These are phyloP conservation scores for Pedionomus torquatus DNA, from an alignment of 2,113 vertebrate species.

Conservation along the genomic window DNA sequence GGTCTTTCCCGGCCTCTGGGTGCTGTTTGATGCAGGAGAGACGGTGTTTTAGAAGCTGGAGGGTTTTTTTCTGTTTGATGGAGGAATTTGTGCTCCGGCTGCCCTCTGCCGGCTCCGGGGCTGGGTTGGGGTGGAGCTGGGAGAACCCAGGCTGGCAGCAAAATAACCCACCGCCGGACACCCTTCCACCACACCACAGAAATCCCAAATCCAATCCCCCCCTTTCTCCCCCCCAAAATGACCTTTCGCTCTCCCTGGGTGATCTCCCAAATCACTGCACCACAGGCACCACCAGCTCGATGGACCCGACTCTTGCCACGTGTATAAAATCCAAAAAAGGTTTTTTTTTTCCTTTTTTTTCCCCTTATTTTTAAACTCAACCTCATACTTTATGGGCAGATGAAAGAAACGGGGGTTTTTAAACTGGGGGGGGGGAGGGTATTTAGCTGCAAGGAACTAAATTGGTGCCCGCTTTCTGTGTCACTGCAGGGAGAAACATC, in stretches of 20 bases:
- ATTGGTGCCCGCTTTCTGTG: background rate
- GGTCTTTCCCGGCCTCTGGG: accelerated
- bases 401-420: background rate
- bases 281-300: accelerated
- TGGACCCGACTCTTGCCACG: accelerated
- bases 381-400: background rate
- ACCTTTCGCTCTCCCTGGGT: accelerated
- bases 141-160: background rate
- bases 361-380: background rate
- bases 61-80: background rate
- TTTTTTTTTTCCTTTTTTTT: accelerated
- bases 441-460: background rate
- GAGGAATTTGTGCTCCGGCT: background rate
- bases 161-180: background rate
- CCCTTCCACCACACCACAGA: background rate
- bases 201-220: background rate
- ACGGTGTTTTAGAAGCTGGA: background rate
- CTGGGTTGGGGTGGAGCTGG: background rate
- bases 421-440: background rate
- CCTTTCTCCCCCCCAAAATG: accelerated
- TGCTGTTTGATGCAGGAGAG: accelerated
- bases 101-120: slow-evolving; percentile 39
- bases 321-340: background rate
- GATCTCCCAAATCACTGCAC: background rate
- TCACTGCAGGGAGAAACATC: background rate